A percentile compares a stretch with the other conserved stretches of the same genome.
These are phyloP conservation scores for Acrobasis suavella DNA, from an alignment of 2,888 invertebrate species.

Conservation along the genomic window DNA sequence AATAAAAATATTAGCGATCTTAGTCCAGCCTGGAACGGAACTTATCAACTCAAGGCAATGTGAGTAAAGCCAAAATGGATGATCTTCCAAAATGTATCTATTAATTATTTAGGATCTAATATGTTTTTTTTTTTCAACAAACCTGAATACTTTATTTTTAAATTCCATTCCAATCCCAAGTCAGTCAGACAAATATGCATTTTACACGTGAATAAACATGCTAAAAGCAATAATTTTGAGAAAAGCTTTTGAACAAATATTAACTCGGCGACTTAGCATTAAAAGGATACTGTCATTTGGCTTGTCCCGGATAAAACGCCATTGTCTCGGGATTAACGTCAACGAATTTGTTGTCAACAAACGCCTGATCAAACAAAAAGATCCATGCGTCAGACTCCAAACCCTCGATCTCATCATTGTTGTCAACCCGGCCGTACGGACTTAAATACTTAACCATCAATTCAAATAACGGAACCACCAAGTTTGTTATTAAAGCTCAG, in stretches of 20 bases:
- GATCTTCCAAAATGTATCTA: too few species aligned
- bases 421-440: conserved; percentile 52
- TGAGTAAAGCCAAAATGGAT: too few species aligned
- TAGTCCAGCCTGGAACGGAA: too few species aligned
- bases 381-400: conserved; percentile 61
- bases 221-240: conserved; percentile 51
- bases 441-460: conserved; percentile 60
- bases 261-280: conserved; percentile 57
- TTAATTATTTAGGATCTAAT: too few species aligned
- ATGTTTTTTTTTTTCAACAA: too few species aligned
- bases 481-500: conserved; percentile 37
- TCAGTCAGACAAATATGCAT: conserved; percentile 26
- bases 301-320: conserved; percentile 63
- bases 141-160: neutral
- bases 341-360: conserved; percentile 79
- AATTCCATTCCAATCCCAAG: neutral
- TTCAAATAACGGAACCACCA: conserved; percentile 46
- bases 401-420: conserved; percentile 65
- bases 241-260: conserved; percentile 68
- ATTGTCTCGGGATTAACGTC: conserved; percentile 81
- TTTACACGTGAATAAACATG: conserved; percentile 44
- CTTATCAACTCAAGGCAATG: too few species aligned
- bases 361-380: conserved; percentile 80
- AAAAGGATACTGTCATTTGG: conserved; percentile 63
- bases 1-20: too few species aligned